Evolutionary conservation across 2,888 invertebrate genomes (phyloP).

Genomic region (Eupsilia transversa): DNA sequence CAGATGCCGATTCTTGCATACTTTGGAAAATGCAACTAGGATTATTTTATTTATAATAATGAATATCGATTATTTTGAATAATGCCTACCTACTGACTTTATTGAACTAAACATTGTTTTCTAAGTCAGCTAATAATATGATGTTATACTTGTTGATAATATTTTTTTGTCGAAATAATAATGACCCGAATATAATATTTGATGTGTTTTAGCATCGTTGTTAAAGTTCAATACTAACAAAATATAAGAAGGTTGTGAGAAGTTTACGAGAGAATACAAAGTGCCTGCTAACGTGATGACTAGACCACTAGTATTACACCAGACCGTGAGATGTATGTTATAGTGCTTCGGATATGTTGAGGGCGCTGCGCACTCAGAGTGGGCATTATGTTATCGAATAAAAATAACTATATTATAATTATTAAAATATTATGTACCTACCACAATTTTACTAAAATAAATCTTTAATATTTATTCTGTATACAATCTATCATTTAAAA

Average conservation of each 20-base stretch:
- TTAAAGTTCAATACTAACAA: constrained; percentile 33
- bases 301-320: too few relatives aligned
- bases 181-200: constrained; percentile 42
- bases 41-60: background rate
- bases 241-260: constrained; percentile 40
- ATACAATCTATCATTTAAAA: background rate
- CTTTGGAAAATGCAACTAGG: background rate
- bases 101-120: background rate
- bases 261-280: constrained; percentile 11
- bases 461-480: constrained; percentile 22
- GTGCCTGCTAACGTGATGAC: constrained; percentile 49
- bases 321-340: background rate
- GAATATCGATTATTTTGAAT: background rate
- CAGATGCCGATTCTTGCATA: background rate
- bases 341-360: constrained; percentile 8
- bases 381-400: constrained; percentile 13
- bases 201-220: constrained; percentile 67
- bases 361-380: background rate
- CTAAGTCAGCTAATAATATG: constrained; percentile 2
- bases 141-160: constrained; percentile 9
- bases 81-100: background rate
- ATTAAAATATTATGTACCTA: constrained; percentile 10
- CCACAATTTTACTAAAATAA: constrained; percentile 5
- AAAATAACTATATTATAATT: constrained; percentile 15
- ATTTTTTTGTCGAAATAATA: constrained; percentile 19